Conservation (phyloP, 2,113 vertebrate genomes). For the Cyphomyrus plagiostoma region DNA sequence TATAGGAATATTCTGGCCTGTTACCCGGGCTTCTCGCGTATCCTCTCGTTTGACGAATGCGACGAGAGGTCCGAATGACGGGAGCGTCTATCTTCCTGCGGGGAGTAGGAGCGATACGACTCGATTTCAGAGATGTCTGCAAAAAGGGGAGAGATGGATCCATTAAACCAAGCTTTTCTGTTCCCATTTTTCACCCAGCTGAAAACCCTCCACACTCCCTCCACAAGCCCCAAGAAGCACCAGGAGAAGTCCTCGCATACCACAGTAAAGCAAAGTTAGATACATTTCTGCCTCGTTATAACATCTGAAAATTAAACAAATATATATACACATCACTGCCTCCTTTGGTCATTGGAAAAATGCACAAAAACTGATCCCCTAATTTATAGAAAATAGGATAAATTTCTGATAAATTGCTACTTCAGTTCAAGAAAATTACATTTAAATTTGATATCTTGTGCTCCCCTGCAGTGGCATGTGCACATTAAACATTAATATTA, state of each 20-base stretch:
- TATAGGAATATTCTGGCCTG: not conserved
- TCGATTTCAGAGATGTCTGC: slow-evolving; percentile 90
- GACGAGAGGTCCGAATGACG: slow-evolving; percentile 80
- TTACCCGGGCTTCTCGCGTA: slow-evolving; percentile 73
- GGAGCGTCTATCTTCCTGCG: slow-evolving; percentile 71
- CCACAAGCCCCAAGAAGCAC: slow-evolving; percentile 31
- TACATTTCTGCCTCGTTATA: slow-evolving; percentile 18
- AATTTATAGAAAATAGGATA: not conserved
- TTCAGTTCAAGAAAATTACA: not conserved
- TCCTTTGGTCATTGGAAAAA: not conserved
- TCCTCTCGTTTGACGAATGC: slow-evolving; percentile 80
- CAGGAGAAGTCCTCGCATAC: slow-evolving; percentile 18
- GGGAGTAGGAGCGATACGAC: slow-evolving; percentile 82
- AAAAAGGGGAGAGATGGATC: slow-evolving; percentile 28
- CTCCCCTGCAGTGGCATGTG: not conserved
- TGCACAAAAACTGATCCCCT: not conserved
- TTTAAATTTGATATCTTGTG: not conserved
- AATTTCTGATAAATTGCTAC: not conserved
- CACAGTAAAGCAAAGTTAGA: slow-evolving; percentile 5
- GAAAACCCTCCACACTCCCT: slow-evolving; percentile 10
- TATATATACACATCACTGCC: not conserved
- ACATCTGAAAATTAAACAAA: not conserved
- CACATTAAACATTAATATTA: not conserved
- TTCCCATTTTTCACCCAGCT: slow-evolving; percentile 14
- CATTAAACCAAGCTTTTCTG: not conserved